Base-by-base conservation (phyloP, 2,797 vertebrate species). In the Taeniopygia guttata region DNA sequence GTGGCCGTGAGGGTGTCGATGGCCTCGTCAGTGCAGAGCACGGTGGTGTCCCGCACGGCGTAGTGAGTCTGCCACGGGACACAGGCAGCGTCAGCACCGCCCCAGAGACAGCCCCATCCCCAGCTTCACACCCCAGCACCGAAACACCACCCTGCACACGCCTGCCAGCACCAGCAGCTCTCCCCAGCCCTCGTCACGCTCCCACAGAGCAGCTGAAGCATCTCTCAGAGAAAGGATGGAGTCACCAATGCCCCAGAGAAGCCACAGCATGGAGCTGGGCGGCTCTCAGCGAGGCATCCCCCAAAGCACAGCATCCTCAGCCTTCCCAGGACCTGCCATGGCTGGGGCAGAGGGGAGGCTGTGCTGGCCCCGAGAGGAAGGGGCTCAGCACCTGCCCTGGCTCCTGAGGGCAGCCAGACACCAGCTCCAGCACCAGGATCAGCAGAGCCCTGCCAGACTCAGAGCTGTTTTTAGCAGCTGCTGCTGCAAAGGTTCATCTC, bases 1-100 rank as follows among this genome's bases (percentile, higher is more conserved):
- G 98, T 98, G 97, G 99, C 99, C 2, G 70, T 98, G 96, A 99
- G 98, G 90, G 94, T 89, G 79, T 98, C 97, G 84, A 99, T 98
- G 97, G 98, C 98, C 88, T 97, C 98, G 2, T 98, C 98, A 1
- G 98, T 97, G 79, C 95, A 95, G 63, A 98, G 94, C 72, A 91
- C 78, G 10, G 88, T 93, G 59, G 98, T 98, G 89, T 99, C 99
- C 85, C 98, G 97, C 93, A 99, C 99, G 1, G 99, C 99, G 51
- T 98, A 99, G 97, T 99, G 98, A 64, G 99, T 99, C 99, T 99
- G 96, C 70, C 43, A 74, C 89, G 90, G 59, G 49, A 74, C 81
- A 95, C 62, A 59, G 72, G 43, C 68, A 88, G 16, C 0, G 1
- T 88, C 79, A 91, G 42, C 63, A 17, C 4, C n/a, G 59, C 13